Evolutionary conservation across 2,797 vertebrate species (phyloP), one percentile per base, ranked within the genome.

Genomic region (Lacerta viridis): DNA sequence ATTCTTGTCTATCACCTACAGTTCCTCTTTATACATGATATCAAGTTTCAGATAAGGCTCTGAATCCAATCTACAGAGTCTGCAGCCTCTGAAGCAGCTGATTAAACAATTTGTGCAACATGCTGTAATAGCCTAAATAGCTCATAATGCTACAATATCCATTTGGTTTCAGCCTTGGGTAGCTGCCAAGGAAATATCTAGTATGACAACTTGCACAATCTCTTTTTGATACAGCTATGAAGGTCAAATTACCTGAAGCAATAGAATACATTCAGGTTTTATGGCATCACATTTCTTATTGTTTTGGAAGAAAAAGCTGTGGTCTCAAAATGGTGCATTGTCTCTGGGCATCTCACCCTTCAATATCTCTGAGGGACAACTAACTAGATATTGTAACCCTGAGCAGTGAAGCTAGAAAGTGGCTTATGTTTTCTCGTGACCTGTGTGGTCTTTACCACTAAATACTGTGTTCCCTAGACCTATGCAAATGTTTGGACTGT

Each of bases 101-200:
- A 95, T 96, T 91, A 96, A 96, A 94, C 80, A 96, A 71, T 94
- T 95, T 77, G 27, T 92, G 27, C 93, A 90, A 64, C 84, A 84
- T 80, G 80, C 92, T 90, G 15, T 93, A 93, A 92, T 94, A 92
- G 94, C 85, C 78, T 88, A 66, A 86, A 46, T 83, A 93, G 89
- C n/a, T 94, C 87, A 74, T 75, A 80, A 64, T 89, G 87, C 78
- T 43, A 90, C 88, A 8, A 66, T 75, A 85, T 84, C 68, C 92
- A 74, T 92, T 93, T 92, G 88, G 84, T 88, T 91, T 87, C 93
- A 74, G 50, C 39, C 86, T 82, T 93, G 89, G 79, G 82, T 88
- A 83, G 78, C 7, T 91, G 72, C 36, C 91, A 91, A 87, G 74
- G 89, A 88, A 87, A 23, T 80, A 77, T 43, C 83, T 84, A 89